Conservation (phyloP, 2,113 vertebrate species). For the Ardeotis arabs region DNA sequence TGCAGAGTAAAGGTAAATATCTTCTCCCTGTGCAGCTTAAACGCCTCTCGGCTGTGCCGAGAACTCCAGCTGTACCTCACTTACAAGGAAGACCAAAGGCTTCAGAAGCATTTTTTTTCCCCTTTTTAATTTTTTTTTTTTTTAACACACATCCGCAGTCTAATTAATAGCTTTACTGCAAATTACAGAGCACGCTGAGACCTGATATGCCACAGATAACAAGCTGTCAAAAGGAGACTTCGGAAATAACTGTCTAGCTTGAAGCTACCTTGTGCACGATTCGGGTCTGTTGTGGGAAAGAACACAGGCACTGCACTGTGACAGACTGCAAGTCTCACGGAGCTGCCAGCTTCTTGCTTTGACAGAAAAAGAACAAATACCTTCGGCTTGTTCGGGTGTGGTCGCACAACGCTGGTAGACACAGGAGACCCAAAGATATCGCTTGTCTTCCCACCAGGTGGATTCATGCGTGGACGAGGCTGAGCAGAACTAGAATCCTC, state of each 20-base stretch:
- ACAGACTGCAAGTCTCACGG: neutral
- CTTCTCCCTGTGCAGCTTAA: neutral
- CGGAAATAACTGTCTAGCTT: neutral
- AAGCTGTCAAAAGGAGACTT: neutral
- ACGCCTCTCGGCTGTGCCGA: neutral
- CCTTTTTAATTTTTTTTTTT: no score
- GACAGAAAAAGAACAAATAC: slow-evolving; percentile 61
- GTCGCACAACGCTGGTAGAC: slow-evolving; percentile 58
- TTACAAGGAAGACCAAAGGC: neutral
- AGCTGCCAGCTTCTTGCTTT: neutral
- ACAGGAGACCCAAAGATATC: slow-evolving; percentile 85
- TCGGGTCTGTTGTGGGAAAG: neutral
- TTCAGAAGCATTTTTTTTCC: neutral
- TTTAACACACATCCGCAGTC: neutral
- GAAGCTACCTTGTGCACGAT: neutral
- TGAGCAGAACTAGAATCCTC: slow-evolving; percentile 75
- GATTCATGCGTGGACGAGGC: slow-evolving; percentile 73
- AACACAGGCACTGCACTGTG: neutral
- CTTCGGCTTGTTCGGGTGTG: slow-evolving; percentile 95
- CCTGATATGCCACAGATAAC: neutral
- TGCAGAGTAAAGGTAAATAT: neutral
- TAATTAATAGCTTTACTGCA: neutral
- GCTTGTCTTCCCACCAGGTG: slow-evolving; percentile 81
- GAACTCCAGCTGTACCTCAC: neutral
- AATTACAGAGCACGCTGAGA: neutral